phyloP scores from a whole-genome alignment of 2,113 vertebrate genomes.

The Eretmochelys imbricata region DNA sequence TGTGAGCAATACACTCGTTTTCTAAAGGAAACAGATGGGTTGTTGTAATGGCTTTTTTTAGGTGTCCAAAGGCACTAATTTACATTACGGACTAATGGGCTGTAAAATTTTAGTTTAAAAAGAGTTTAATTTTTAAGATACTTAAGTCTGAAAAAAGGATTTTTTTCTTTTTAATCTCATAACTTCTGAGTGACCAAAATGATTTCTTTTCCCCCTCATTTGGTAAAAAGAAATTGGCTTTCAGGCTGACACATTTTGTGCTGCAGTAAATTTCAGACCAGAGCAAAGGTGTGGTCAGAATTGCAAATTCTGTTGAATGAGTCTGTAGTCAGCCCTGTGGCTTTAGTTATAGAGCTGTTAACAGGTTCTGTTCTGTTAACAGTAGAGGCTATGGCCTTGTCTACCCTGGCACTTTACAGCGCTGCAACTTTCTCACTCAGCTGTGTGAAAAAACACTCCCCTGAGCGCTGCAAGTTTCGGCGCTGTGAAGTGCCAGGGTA shows the following conservation, averaged over 20 bases:
- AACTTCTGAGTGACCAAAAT: neutral
- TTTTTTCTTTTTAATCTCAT: conserved; percentile 53
- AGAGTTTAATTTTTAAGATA: conserved; percentile 42
- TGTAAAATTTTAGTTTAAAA: conserved; percentile 47
- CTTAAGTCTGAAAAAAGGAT: conserved; percentile 27
- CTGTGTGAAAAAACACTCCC: too few species aligned
- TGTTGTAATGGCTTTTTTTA: neutral
- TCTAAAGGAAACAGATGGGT: neutral
- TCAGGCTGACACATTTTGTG: conserved; percentile 18
- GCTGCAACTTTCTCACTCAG: too few species aligned
- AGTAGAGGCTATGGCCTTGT: neutral
- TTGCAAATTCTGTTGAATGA: neutral
- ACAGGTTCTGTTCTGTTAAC: too few species aligned
- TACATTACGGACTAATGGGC: conserved; percentile 19
- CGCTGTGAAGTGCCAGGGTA: too few species aligned
- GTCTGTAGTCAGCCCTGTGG: conserved; percentile 4
- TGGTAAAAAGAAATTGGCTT: neutral
- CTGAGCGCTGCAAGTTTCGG: too few species aligned
- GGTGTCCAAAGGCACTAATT: conserved; percentile 7
- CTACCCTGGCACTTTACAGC: too few species aligned
- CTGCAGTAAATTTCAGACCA: conserved; percentile 28
- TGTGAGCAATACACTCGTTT: neutral
- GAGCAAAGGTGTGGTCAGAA: conserved; percentile 24
- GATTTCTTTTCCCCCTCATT: conserved; percentile 44
- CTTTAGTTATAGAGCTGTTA: neutral